Evolutionary conservation across 2,113 vertebrate species (phyloP).

Genomic region (Zapus hudsonius): DNA sequence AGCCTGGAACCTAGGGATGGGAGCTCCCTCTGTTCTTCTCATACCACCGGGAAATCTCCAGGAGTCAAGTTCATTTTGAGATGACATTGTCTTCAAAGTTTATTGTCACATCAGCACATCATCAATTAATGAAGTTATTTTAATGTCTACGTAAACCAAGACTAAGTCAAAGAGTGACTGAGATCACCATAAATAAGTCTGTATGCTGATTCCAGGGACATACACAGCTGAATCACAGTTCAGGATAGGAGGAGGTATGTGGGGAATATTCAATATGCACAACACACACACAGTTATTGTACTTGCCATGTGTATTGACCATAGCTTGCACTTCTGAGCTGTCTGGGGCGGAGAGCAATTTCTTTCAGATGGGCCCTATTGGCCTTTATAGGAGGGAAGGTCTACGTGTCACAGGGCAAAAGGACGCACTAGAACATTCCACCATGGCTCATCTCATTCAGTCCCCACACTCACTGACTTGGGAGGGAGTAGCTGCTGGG

Average conservation of each 20-base stretch:
- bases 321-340: background rate
- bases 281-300: no score
- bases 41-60: background rate
- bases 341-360: background rate
- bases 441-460: background rate
- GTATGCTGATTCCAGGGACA: background rate
- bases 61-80: background rate
- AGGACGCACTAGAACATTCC: background rate
- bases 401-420: background rate
- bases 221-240: background rate
- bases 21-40: background rate
- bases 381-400: background rate
- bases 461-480: background rate
- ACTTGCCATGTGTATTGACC: background rate
- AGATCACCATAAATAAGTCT: background rate
- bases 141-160: background rate
- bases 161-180: slow-evolving; percentile 16
- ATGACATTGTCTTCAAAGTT: background rate
- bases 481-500: background rate
- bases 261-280: background rate
- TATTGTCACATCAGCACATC: background rate
- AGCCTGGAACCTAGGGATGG: background rate
- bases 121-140: background rate
- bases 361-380: background rate
- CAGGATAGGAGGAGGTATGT: background rate